Base-by-base conservation (phyloP, 1,140 invertebrate genomes). In the Carposina sasakii region DNA sequence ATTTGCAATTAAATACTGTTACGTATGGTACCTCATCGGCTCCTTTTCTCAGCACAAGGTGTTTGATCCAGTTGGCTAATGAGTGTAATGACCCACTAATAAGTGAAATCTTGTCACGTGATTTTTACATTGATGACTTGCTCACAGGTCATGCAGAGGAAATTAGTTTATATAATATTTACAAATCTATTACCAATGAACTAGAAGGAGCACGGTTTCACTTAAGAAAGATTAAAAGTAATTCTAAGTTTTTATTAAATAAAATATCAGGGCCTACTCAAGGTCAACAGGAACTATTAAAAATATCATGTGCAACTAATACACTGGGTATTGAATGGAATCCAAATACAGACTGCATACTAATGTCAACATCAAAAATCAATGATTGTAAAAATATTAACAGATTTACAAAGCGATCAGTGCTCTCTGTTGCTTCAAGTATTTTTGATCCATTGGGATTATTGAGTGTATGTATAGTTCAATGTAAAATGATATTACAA, bases 201-300 rank as follows among this genome's bases (percentile, higher is more conserved):
- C 28, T 30, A 2, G 28, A 30, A 10, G 2, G 10, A n/a, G 28
- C 28, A n/a, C 12, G 15, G 15, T 30, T 30, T 30, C 12, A 30
- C 6, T 13, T 30, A 8, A 10, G 28, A 30, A 30, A 30, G 8
- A 21, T 30, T n/a, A 30, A 30, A 30, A 30, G 28, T 30, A 30
- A 30, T 30, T 30, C 28, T n/a, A 10, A 30, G 15, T 10, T n/a
- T 30, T 30, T 30, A 13, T 30, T 30, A 8, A 30, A 30, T n/a
- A 13, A 30, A 10, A 30, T 30, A 30, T 2, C 28, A 2, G 15
- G 24, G 12, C n/a, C n/a, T n/a, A 42, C 8, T 12, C 36, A 19
- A 19, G 22, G 9, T 5, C 10, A 22, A 39, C 20, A 19, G 19
- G 20, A 10, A 78, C 31, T 49, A 10, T 44, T 5, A 46, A 33